Conservation (phyloP, 2,113 vertebrate species). For the Onychostoma macrolepis region DNA sequence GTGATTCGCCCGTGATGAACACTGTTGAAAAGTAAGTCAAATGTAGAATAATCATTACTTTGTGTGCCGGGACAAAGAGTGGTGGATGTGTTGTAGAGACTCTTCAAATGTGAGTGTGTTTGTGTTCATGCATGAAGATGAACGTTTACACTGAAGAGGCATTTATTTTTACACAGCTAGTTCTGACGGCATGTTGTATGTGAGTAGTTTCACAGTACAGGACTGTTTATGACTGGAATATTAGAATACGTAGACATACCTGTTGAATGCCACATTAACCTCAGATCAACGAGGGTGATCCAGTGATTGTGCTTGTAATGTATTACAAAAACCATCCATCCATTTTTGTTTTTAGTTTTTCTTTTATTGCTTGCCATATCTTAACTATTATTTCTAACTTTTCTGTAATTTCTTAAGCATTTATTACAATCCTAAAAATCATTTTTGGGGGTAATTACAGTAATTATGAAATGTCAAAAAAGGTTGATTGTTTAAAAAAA, state of each 20-base stretch:
- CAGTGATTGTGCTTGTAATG: conserved; percentile 24
- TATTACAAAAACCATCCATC: neutral
- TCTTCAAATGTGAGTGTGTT: neutral
- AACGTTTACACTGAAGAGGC: neutral
- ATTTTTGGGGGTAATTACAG: neutral
- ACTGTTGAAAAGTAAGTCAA: neutral
- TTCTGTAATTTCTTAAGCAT: neutral
- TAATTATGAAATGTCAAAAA: neutral
- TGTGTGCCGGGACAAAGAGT: neutral
- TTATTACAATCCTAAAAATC: neutral
- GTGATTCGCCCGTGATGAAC: neutral
- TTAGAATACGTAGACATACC: neutral
- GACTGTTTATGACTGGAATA: neutral
- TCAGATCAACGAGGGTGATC: neutral
- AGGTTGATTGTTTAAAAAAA: conserved; percentile 11
- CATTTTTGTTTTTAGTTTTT: neutral
- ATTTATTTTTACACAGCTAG: conserved; percentile 23
- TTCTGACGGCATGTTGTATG: conserved; percentile 24
- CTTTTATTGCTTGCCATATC: neutral
- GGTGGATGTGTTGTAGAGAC: neutral
- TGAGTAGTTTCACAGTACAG: neutral
- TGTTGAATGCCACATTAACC: conserved; percentile 1
- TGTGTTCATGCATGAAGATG: conserved; percentile 28
- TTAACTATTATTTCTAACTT: neutral
- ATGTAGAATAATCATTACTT: neutral